A percentile compares a stretch with the other conserved stretches of the same genome.
Conservation (phyloP, 2,797 vertebrate genomes). For the Bufotes viridis region DNA sequence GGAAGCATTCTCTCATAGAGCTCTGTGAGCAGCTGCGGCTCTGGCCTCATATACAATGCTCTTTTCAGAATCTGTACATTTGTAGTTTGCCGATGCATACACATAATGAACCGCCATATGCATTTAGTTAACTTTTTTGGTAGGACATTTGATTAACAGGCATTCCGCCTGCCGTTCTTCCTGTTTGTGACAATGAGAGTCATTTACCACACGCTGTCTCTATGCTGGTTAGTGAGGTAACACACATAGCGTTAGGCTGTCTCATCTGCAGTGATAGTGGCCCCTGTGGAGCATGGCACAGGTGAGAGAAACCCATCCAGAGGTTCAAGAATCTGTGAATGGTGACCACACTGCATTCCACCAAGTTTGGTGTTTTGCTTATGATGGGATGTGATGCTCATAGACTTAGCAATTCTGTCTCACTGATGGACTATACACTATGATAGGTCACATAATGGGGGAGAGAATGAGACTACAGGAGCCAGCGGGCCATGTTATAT, state of each 20-base stretch:
- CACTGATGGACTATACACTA: not conserved
- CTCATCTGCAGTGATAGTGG: not conserved
- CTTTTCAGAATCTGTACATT: not conserved
- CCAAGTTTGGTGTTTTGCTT: too few species aligned
- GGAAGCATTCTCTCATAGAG: not conserved
- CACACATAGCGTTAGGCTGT: not conserved
- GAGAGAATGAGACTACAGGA: too few species aligned
- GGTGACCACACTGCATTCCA: too few species aligned
- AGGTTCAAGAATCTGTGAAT: too few species aligned
- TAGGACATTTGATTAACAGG: too few species aligned
- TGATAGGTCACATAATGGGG: too few species aligned
- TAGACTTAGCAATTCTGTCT: not conserved
- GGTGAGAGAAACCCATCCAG: too few species aligned
- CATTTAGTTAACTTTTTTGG: too few species aligned
- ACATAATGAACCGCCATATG: too few species aligned
- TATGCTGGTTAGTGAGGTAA: not conserved
- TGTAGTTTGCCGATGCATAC: not conserved
- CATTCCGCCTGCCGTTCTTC: not conserved
- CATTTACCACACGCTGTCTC: not conserved
- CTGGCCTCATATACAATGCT: not conserved
- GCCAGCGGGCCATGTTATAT: too few species aligned
- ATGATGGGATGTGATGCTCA: not conserved
- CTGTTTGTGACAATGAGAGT: not conserved
- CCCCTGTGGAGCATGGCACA: too few species aligned
- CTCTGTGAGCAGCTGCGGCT: not conserved